Evolutionary conservation across 2,113 vertebrate species (phyloP).

Genomic region (Chrysemys picta): DNA sequence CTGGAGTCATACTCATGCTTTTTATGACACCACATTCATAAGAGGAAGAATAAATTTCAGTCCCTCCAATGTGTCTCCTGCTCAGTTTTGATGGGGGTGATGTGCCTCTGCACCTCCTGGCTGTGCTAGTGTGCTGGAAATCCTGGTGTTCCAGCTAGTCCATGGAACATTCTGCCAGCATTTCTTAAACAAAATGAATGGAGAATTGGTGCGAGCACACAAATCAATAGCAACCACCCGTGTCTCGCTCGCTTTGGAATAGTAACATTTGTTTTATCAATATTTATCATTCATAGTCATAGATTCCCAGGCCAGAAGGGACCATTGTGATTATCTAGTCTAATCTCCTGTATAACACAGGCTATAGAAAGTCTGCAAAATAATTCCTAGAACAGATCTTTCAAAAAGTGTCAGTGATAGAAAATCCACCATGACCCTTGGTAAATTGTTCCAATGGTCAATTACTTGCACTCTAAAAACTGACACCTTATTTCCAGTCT

Average conservation of each 20-base stretch:
- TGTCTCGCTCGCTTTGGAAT: no score
- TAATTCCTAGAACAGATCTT: background rate
- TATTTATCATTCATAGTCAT: background rate
- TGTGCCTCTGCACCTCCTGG: background rate
- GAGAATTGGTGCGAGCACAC: background rate
- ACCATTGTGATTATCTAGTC: background rate
- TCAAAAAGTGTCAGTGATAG: background rate
- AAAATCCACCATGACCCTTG: no score
- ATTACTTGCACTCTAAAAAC: background rate
- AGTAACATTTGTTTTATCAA: background rate
- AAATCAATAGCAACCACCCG: background rate
- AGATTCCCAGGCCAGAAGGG: background rate
- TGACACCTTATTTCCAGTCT: background rate
- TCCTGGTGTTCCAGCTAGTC: background rate
- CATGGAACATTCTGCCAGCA: background rate
- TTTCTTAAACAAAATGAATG: no score
- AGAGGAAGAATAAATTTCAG: background rate
- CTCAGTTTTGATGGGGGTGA: background rate
- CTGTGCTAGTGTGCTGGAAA: background rate
- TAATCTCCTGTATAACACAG: background rate
- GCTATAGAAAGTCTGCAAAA: no score
- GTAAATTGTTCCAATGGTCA: background rate
- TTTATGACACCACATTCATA: background rate
- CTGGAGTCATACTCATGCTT: background rate
- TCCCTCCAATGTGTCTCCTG: background rate